Base-by-base conservation (phyloP, 1,140 invertebrate genomes). In the Sitobion miscanthi region DNA sequence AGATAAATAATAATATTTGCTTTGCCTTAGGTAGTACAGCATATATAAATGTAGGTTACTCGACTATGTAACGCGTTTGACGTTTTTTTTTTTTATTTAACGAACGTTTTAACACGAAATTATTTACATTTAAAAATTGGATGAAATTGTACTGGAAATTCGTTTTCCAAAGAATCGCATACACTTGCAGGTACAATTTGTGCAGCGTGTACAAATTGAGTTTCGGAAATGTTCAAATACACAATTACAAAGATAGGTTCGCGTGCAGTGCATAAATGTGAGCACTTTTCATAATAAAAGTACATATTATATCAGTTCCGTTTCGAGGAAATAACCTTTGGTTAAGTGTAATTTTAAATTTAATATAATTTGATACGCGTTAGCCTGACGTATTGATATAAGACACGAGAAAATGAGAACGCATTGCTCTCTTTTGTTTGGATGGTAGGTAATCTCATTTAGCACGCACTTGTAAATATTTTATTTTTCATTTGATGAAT, bases 351-450 rank as follows among this genome's bases (percentile, higher is more conserved):
- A n/a, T 77, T 77, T 69, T 77, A n/a, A n/a, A 77, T n/a, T n/a
- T n/a, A 77, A 77, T n/a, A 77, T 77, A 77, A n/a, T n/a, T 77
- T 77, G 14, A 77, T 77, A 77, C n/a, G n/a, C 62, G n/a, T 77
- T 77, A n/a, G n/a, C 2, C n/a, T 77, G 62, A 77, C 17, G 62
- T 77, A 77, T 77, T 77, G 62, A n/a, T 77, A n/a, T 77, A 77
- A 77, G 62, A n/a, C n/a, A 17, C 17, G 11, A 77, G 62, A 77
- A 77, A 77, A 77, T 20, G n/a, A 77, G 62, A 77, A 77, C n/a
- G 5, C 14, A 17, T 4, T 35, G 30, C 38, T 38, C 38, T n/a
- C 4, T 77, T 77, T 69, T 69, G n/a, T 69, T n/a, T 69, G 14
- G n/a, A 23, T 69, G 5, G 30, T 77, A 77, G 14, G 62, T 77